Evolutionary conservation across 2,888 invertebrate species (phyloP), one percentile per base, ranked within the genome.

Genomic region (Drosophila peninsularis): DNA sequence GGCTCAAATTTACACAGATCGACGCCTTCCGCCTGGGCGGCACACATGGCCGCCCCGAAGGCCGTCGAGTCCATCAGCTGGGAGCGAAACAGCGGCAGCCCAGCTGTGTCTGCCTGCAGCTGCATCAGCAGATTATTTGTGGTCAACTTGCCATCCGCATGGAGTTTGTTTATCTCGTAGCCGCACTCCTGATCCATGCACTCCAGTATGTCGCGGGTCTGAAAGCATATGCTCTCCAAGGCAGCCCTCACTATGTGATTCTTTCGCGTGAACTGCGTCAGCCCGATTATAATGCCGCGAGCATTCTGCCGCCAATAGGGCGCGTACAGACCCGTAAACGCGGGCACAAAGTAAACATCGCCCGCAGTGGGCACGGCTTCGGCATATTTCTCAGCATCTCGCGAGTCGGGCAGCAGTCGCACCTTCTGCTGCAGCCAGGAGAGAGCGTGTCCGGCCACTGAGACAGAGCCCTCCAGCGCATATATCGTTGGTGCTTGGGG

Each of bases 261-360:
- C 92, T 97, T 97, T 0, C 96, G 97, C 0, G 98, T 98, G 90
- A 96, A 98, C 70, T 98, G 97, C 2, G 98, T 98, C 70, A 99
- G 93, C 0, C 99, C 99, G 90, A 98, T 98, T 73, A 99, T 97
- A 14, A 97, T 95, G 62, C 97, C 97, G 90, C 56, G 94, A 0
- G 99, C 99, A 92, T 98, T 98, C 89, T 97, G 96, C 90, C 98
- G 95, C 99, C 99, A 99, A 90, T 99, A 98, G 0, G 99, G 99
- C 58, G 99, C 99, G 92, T 98, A 99, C 0, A 99, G 93, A 0
- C 99, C 99, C 49, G 96, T 97, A 92, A 99, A 99, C 0, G 99
- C 99, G 0, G 99, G 99, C 30, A 99, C 99, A 92, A 99, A 99
- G 92, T 98, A 99, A 14, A 99, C 98, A 86, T 98, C 99, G 0